A percentile compares a stretch with the other conserved stretches of the same genome.
These are phyloP conservation scores for Trichogramma evanescens DNA, from an alignment of 2,888 invertebrate species.

Conservation along the genomic window DNA sequence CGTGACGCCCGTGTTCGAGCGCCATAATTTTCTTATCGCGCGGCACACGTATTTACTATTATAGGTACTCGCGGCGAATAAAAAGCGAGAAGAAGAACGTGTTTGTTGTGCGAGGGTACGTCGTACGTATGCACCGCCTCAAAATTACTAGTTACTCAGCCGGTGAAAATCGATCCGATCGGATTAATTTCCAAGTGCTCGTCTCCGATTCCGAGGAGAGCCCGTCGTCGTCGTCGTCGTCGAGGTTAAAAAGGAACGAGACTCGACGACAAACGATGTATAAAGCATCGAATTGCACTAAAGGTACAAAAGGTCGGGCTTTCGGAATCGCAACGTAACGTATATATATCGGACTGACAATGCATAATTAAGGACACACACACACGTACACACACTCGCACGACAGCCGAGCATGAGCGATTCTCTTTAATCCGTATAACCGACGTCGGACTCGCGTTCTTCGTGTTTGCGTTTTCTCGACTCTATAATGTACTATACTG, in stretches of 20 bases:
- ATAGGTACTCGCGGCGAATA: background rate
- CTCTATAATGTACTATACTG: slow-evolving; percentile 8
- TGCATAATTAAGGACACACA: slow-evolving; percentile 36
- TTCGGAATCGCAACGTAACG: slow-evolving; percentile 1
- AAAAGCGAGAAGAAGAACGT: background rate
- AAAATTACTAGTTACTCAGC: background rate
- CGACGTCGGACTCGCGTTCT: slow-evolving; percentile 17
- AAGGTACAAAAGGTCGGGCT: background rate
- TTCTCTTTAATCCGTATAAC: slow-evolving; percentile 34
- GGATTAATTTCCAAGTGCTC: slow-evolving; percentile 8
- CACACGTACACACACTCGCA: no score
- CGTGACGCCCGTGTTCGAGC: background rate
- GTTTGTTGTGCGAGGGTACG: background rate
- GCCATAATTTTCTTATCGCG: background rate
- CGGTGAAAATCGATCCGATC: slow-evolving; percentile 5
- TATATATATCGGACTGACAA: slow-evolving; percentile 24
- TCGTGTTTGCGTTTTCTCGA: slow-evolving; percentile 38
- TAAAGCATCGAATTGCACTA: no score
- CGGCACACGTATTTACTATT: background rate
- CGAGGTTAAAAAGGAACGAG: background rate
- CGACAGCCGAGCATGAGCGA: slow-evolving; percentile 16
- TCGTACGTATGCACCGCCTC: background rate
- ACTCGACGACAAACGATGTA: no score
- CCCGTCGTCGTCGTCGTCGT: background rate
- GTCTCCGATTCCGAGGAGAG: background rate